Base-by-base conservation (phyloP, 2,888 invertebrate species). In the Drosophila leonis region DNA sequence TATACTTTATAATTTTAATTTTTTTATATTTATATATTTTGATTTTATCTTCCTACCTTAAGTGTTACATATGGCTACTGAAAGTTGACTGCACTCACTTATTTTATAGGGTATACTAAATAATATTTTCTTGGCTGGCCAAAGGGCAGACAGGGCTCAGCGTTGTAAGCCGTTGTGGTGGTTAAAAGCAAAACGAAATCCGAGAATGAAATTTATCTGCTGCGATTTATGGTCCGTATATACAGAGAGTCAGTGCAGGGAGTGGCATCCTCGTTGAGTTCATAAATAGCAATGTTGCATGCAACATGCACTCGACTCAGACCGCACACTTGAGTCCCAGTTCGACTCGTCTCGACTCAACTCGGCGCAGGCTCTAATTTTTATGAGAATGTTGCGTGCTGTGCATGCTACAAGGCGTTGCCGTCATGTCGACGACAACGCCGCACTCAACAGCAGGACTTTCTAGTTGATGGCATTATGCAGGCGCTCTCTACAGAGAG, bases 231-330 rank as follows among this genome's bases (percentile, higher is more conserved):
- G 77, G 76, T 41, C 24, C 57, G 61, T 44, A 49, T 4, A 31
- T 18, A 31, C 29, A 31, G 29, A 49, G 48, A 51, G 78, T n/a
- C 29, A 59, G 37, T 24, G 44, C 27, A 48, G 66, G 71, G 79
- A 65, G 79, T 62, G 70, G 68, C 81, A 81, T 60, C 52, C 72
- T 83, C 62, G 87, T 81, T 75, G 81, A 79, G 90, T 88, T 88
- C 86, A 86, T 86, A 86, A 86, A 86, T 86, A 90, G 90, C 88
- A 83, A 78, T 88, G 90, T 86, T 90, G 86, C 86, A 86, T 90
- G 86, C 90, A 86, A 88, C 78, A 83, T 78, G 78, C 70, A 83
- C 77, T 68, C 75, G 63, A 52, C 73, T 60, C 70, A 48, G 49
- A 42, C 64, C 56, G 60, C 62, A 55, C 65, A 73, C 75, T 78